Percentiles rank a stretch among this genome's conserved stretches.
Evolutionary conservation across 2,797 vertebrate species (phyloP).

Genomic region (Poeciliopsis paucimaculata): DNA sequence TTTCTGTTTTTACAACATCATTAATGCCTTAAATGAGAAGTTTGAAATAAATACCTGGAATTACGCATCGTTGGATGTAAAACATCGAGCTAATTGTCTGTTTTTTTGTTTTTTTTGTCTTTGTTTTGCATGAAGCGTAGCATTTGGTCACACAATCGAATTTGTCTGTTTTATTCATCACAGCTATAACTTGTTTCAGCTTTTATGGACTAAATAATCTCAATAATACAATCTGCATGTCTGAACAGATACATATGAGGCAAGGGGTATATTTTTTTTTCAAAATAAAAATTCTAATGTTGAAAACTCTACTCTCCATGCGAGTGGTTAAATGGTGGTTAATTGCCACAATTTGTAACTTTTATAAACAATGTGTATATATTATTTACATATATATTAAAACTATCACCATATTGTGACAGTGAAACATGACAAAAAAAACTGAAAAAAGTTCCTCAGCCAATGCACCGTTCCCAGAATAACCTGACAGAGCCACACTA

Average conservation of each 20-base stretch:
- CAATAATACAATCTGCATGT: background rate
- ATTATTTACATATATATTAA: too few species aligned
- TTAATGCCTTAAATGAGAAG: constrained; percentile 85
- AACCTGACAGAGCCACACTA: too few species aligned
- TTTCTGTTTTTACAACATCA: constrained; percentile 82
- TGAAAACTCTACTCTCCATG: too few species aligned
- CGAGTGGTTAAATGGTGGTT: too few species aligned
- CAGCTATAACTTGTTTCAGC: background rate
- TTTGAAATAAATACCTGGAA: constrained; percentile 78
- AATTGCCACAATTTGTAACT: too few species aligned
- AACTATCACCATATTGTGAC: too few species aligned
- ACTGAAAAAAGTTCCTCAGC: too few species aligned
- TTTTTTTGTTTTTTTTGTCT: background rate
- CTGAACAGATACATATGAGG: background rate
- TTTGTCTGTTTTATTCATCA: background rate
- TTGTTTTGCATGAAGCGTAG: background rate
- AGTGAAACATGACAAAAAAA: too few species aligned
- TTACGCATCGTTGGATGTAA: constrained; percentile 69
- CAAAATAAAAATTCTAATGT: background rate
- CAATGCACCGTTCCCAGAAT: too few species aligned
- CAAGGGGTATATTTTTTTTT: background rate
- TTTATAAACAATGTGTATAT: too few species aligned
- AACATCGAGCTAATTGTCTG: constrained; percentile 17
- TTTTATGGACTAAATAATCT: background rate
- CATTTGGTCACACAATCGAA: background rate